Percentiles rank a stretch among this genome's conserved stretches.
phyloP scores from a whole-genome alignment of 2,113 vertebrate genomes.

The Gracilinanus agilis region DNA sequence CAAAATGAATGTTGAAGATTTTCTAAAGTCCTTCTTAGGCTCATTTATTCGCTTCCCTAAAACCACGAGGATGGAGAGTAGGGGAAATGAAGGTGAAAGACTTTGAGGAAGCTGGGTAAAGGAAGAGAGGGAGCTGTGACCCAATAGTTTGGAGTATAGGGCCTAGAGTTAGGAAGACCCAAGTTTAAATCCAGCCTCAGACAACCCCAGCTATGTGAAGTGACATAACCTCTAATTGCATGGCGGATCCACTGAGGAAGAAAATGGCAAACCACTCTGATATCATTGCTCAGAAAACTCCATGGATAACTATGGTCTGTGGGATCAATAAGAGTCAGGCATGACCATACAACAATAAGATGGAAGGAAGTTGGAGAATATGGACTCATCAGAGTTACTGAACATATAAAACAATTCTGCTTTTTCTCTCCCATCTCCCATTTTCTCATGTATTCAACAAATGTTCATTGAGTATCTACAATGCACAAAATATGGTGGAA shows the following conservation, averaged over 20 bases:
- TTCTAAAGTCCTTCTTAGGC: background rate
- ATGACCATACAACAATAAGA: too few relatives aligned
- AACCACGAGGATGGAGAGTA: background rate
- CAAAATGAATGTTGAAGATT: background rate
- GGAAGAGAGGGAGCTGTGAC: too few relatives aligned
- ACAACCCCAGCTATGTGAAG: too few relatives aligned
- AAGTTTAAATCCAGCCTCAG: too few relatives aligned
- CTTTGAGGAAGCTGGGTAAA: background rate
- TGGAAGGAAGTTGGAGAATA: background rate
- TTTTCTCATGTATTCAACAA: background rate
- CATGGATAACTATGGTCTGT: too few relatives aligned
- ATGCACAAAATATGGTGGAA: background rate
- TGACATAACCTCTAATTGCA: too few relatives aligned
- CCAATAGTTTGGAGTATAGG: too few relatives aligned
- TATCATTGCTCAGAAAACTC: too few relatives aligned
- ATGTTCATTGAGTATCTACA: background rate
- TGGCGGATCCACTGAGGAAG: too few relatives aligned
- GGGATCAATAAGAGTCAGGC: too few relatives aligned
- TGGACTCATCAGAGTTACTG: background rate
- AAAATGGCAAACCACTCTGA: too few relatives aligned
- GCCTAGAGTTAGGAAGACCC: too few relatives aligned
- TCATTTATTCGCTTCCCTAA: constrained; percentile 3
- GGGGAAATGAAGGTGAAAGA: background rate
- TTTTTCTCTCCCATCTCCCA: background rate
- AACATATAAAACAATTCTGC: background rate